Evolutionary conservation across 2,113 vertebrate genomes (phyloP).

Genomic region (Sinocyclocheilus rhinocerous): DNA sequence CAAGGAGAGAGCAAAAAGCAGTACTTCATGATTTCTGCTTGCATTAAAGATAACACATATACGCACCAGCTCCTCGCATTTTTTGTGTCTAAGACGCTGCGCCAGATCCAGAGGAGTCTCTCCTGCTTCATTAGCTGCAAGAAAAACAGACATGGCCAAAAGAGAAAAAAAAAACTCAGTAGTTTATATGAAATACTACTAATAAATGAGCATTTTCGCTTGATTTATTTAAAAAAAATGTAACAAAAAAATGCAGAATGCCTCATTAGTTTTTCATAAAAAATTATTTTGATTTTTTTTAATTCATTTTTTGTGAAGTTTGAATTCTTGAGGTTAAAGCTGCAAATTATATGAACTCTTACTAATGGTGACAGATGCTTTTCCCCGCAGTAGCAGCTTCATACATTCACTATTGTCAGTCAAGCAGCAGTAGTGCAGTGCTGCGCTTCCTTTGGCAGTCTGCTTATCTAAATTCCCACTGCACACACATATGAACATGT

Average conservation of each 20-base stretch:
- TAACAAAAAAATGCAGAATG: too few species aligned
- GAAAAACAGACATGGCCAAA: neutral
- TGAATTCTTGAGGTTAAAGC: neutral
- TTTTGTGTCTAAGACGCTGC: conserved; percentile 83
- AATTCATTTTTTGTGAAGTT: neutral
- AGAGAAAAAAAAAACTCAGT: neutral
- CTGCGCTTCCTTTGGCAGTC: conserved; percentile 87
- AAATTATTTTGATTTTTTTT: neutral
- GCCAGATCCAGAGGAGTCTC: conserved; percentile 91
- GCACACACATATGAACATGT: conserved; percentile 45
- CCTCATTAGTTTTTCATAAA: too few species aligned
- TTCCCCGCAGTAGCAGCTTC: conserved; percentile 92
- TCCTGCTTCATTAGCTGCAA: conserved; percentile 88
- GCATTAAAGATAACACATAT: neutral
- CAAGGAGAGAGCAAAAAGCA: neutral
- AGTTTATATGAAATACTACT: neutral
- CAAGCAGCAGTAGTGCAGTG: conserved; percentile 95
- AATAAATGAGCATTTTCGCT: neutral
- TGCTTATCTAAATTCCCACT: conserved; percentile 92
- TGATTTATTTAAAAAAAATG: too few species aligned
- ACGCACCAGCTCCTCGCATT: conserved; percentile 93
- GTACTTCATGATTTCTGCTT: neutral
- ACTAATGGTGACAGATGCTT: conserved; percentile 89
- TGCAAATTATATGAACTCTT: conserved; percentile 57
- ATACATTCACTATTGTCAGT: conserved; percentile 94